These are phyloP conservation scores for Oscheius onirici DNA, from an alignment of 2,888 invertebrate genomes.

Conservation along the genomic window DNA sequence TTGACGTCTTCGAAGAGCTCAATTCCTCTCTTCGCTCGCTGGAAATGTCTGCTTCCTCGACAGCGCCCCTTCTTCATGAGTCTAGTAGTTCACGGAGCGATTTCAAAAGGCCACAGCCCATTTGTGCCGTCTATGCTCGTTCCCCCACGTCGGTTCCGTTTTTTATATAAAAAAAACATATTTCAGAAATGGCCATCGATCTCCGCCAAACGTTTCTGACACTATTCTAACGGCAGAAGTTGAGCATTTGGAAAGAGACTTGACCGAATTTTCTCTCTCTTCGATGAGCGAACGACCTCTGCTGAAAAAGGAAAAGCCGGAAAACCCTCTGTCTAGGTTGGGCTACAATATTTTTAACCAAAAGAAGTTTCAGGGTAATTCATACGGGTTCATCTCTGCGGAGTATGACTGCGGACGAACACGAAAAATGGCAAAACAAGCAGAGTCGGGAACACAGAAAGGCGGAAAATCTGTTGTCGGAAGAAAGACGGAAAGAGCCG, in stretches of 20 bases:
- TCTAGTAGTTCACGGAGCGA: not conserved
- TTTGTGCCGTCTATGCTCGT: conserved; percentile 35
- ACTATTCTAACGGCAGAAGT: conserved; percentile 34
- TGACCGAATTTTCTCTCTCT: conserved; percentile 54
- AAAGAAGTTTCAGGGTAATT: not conserved
- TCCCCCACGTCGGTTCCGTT: conserved; percentile 15
- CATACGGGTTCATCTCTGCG: conserved; percentile 25
- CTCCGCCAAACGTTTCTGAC: conserved; percentile 12
- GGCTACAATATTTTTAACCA: conserved; percentile 38
- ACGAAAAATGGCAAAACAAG: conserved; percentile 38
- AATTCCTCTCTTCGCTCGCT: conserved; percentile 29
- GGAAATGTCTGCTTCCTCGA: conserved; percentile 11
- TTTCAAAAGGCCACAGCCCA: conserved; percentile 14
- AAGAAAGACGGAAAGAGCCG: conserved; percentile 24
- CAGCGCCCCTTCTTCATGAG: conserved; percentile 1
- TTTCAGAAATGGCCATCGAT: conserved; percentile 17
- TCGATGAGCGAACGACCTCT: conserved; percentile 43
- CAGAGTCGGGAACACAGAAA: conserved; percentile 43
- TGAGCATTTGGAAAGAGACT: conserved; percentile 48
- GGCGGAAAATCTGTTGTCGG: conserved; percentile 34
- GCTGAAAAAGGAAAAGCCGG: conserved; percentile 1
- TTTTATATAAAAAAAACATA: too few relatives aligned
- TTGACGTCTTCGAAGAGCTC: conserved; percentile 27
- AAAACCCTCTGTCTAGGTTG: conserved; percentile 22
- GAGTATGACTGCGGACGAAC: conserved; percentile 35